Evolutionary conservation across 2,888 invertebrate species (phyloP).

Genomic region (Parnassius glacialis): DNA sequence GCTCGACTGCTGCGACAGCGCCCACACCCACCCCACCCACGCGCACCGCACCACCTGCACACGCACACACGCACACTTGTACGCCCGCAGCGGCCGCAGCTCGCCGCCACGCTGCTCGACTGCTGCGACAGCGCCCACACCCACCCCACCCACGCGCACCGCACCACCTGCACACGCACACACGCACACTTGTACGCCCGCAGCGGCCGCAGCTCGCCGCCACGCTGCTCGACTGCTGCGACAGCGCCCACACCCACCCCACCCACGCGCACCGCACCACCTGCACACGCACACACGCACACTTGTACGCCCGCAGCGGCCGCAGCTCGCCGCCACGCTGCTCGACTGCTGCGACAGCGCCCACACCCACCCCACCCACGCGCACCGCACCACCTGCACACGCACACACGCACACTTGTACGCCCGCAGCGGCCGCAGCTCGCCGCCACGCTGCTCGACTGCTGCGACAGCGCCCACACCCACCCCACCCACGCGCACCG

Average conservation of each 20-base stretch:
- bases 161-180: slow-evolving; percentile 96
- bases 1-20: slow-evolving; percentile 88
- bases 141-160: slow-evolving; percentile 82
- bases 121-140: slow-evolving; percentile 90
- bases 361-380: slow-evolving; percentile 83
- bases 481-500: slow-evolving; percentile 89
- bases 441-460: too few relatives aligned
- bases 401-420: slow-evolving; percentile 43
- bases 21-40: slow-evolving; percentile 83
- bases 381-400: slow-evolving; percentile 86
- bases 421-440: too few relatives aligned
- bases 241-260: slow-evolving; percentile 86
- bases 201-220: slow-evolving; percentile 79
- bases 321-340: slow-evolving; percentile 83
- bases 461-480: slow-evolving; percentile 55
- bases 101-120: slow-evolving; percentile 80
- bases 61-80: slow-evolving; percentile 92
- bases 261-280: slow-evolving; percentile 87
- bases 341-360: slow-evolving; percentile 88
- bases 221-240: slow-evolving; percentile 86
- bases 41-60: slow-evolving; percentile 94
- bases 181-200: slow-evolving; percentile 92
- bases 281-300: slow-evolving; percentile 97
- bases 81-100: slow-evolving; percentile 85
- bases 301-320: slow-evolving; percentile 88